These are phyloP conservation scores for Anomalospiza imberbis DNA, from an alignment of 2,797 vertebrate species.

Conservation along the genomic window DNA sequence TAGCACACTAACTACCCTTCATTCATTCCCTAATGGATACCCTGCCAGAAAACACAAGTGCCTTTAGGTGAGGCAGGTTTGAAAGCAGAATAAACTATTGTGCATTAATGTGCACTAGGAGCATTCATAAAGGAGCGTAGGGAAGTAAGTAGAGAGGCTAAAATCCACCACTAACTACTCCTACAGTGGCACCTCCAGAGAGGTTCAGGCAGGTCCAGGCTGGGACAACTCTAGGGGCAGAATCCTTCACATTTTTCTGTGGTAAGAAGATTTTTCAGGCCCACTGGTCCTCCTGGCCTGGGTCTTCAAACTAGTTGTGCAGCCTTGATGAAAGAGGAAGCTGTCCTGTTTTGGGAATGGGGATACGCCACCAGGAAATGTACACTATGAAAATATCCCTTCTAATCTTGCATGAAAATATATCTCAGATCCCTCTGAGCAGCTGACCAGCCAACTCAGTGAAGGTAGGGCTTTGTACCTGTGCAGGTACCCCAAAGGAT, in stretches of 20 bases:
- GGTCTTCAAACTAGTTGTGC: not conserved
- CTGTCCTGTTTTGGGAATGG: not conserved
- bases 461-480: not conserved
- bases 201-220: not conserved
- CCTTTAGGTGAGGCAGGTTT: slow-evolving; percentile 55
- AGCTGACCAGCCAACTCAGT: not conserved
- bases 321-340: not conserved
- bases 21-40: slow-evolving; percentile 56
- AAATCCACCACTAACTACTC: not conserved
- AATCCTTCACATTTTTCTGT: not conserved
- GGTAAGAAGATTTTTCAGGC: not conserved
- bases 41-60: slow-evolving; percentile 50
- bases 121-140: not conserved
- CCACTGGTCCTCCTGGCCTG: not conserved
- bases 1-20: slow-evolving; percentile 48
- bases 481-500: not conserved
- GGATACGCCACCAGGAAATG: not conserved
- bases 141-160: not conserved
- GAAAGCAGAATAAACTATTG: slow-evolving; percentile 42
- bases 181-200: not conserved
- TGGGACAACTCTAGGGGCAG: not conserved
- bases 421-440: not conserved
- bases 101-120: slow-evolving; percentile 1
- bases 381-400: not conserved
- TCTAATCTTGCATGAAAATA: not conserved